Conservation (phyloP, 2,888 invertebrate genomes). For the Acleris emargana region DNA sequence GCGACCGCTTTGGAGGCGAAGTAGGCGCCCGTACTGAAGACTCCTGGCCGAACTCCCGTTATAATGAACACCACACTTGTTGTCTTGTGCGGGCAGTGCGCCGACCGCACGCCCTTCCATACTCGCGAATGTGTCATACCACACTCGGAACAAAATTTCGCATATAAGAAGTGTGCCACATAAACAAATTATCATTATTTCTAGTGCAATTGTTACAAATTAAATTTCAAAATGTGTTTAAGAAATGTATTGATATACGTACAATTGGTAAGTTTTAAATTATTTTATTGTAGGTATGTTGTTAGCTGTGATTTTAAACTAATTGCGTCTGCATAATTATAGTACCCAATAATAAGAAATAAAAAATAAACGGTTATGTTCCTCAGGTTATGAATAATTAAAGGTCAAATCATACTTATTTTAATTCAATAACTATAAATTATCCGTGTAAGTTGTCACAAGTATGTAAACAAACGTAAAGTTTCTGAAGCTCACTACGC, state of each 20-base stretch:
- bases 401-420: too few species aligned
- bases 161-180: slow-evolving; percentile 66
- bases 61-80: slow-evolving; percentile 75
- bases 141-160: slow-evolving; percentile 68
- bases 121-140: slow-evolving; percentile 78
- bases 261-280: slow-evolving; percentile 67
- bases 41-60: slow-evolving; percentile 81
- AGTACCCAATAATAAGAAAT: too few species aligned
- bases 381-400: too few species aligned
- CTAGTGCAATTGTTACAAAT: slow-evolving; percentile 55
- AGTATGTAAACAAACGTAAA: too few species aligned
- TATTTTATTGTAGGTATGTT: background rate
- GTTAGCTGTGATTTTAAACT: background rate
- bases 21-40: slow-evolving; percentile 66
- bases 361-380: too few species aligned
- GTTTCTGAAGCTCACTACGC: too few species aligned
- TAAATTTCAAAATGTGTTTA: slow-evolving; percentile 67
- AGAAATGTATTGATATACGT: slow-evolving; percentile 63
- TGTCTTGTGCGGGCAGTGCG: slow-evolving; percentile 81
- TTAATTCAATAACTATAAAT: too few species aligned
- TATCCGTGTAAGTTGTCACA: too few species aligned
- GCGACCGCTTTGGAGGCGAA: slow-evolving; percentile 54
- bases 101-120: slow-evolving; percentile 79
- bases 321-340: background rate
- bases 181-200: slow-evolving; percentile 49